Base-by-base conservation (phyloP, 2,113 vertebrate genomes). In the Sylvietta virens region DNA sequence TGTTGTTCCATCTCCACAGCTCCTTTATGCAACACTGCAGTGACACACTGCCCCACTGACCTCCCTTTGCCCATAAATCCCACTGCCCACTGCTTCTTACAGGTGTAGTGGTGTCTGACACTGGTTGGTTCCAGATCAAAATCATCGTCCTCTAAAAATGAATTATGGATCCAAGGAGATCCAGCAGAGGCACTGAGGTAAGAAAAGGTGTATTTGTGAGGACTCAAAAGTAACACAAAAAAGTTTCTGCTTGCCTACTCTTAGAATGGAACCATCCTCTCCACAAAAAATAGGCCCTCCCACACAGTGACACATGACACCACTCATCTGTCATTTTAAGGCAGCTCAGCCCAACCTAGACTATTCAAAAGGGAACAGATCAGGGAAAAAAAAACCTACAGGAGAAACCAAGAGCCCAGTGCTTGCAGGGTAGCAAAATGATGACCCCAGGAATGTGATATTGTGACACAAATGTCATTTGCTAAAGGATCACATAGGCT, bases 51-150 rank as follows among this genome's bases (percentile, higher is more conserved):
- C 30, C 14, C 57, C 13, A 3, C 2, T 12, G 42, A 18, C 11
- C 24, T 28, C 7, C 40, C 47, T 33, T 51, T 26, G 14, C 27
- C 40, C 50, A 3, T 4, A 31, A 35, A 31, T 24, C 18, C 30
- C 9, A 1, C 17, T 33, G 40, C 48, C 5, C 0, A 1, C 9
- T 22, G 24, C 33, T 77, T 8, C 64, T 45, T 22, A 50, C 48
- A n/a, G 2, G 1, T 4, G 19, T 1, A 15, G 19, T 13, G 80
- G 13, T 33, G 30, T 42, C 19, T 10, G 45, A 19, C 17, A 13
- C 13, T 1, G 12, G 4, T 24, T 66, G 42, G 16, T 23, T 61
- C 42, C 54, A 88, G 17, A 58, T 47, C 30, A 92, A 80, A 93
- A 67, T 54, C 15, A 48, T 4, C 0, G 0, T 44, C 56, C 56